A percentile compares a stretch with the other conserved stretches of the same genome.
Evolutionary conservation across 1,140 invertebrate genomes (phyloP).

Genomic region (Papilio dardanus): DNA sequence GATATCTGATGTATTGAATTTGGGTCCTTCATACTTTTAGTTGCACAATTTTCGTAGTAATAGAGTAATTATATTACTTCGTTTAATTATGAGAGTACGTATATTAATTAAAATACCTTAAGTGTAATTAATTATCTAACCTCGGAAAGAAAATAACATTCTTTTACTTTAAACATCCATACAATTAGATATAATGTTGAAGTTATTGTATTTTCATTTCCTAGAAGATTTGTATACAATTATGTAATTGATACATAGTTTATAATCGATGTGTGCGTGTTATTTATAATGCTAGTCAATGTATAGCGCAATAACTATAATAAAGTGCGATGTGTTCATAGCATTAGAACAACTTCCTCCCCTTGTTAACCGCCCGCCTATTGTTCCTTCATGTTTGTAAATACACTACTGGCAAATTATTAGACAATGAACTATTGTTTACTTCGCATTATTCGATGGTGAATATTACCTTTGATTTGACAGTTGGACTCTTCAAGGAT

Average conservation of each 20-base stretch:
- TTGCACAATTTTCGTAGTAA: not conserved
- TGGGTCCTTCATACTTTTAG: not conserved
- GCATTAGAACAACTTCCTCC: constrained; percentile 61
- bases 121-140: not conserved
- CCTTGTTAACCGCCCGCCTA: constrained; percentile 51
- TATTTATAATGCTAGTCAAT: constrained; percentile 11
- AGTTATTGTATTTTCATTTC: not conserved
- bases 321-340: constrained; percentile 34
- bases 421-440: constrained; percentile 69
- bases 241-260: constrained; percentile 14
- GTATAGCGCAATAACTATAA: constrained; percentile 33
- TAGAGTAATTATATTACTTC: not conserved
- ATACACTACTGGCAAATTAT: constrained; percentile 57
- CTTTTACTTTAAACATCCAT: not conserved
- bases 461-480: constrained; percentile 34
- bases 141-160: not conserved
- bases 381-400: constrained; percentile 67
- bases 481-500: constrained; percentile 23
- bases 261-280: not conserved
- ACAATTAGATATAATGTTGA: no score
- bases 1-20: not conserved
- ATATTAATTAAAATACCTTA: not conserved
- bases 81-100: no score
- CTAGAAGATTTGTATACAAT: not conserved
- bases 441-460: constrained; percentile 40